A percentile compares a stretch with the other conserved stretches of the same genome.
Conservation (phyloP, 1,140 invertebrate species). For the Ips nitidus region DNA sequence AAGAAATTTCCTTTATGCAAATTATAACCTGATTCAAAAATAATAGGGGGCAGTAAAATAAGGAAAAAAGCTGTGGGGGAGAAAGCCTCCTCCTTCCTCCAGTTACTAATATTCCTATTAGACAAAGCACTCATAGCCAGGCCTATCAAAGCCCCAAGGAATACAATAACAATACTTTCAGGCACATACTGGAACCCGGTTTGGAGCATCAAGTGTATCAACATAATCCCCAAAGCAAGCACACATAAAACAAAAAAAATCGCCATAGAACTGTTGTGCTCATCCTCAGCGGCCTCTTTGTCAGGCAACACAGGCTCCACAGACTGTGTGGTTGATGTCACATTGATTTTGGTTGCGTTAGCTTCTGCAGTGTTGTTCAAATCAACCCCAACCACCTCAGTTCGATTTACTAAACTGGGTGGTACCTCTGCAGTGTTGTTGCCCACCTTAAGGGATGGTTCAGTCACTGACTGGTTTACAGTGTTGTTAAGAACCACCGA, state of each 20-base stretch:
- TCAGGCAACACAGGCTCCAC: conserved; percentile 71
- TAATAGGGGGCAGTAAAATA: conserved; percentile 95
- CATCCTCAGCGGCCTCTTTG: conserved; percentile 88
- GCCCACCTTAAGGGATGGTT: not conserved
- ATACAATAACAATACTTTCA: conserved; percentile 96
- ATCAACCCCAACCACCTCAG: not conserved
- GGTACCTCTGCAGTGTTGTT: not conserved
- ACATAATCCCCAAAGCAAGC: conserved; percentile 85
- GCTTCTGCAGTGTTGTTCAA: conserved; percentile 22
- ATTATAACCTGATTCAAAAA: conserved; percentile 99
- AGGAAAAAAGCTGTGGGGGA: conserved; percentile 97
- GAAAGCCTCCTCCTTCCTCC: conserved; percentile 95
- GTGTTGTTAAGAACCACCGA: conserved; percentile 5
- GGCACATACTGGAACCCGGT: conserved; percentile 96
- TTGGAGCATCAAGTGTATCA: conserved; percentile 93
- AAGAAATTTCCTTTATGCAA: conserved; percentile 99
- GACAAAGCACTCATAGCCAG: conserved; percentile 89
- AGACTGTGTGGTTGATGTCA: conserved; percentile 55
- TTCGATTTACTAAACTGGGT: not conserved
- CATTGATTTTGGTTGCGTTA: conserved; percentile 44
- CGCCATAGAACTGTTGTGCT: conserved; percentile 94
- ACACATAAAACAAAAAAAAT: conserved; percentile 96
- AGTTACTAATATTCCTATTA: conserved; percentile 85
- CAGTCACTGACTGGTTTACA: not conserved
- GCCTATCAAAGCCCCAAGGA: conserved; percentile 90